Evolutionary conservation across 2,888 invertebrate species (phyloP), one percentile per base, ranked within the genome.

Genomic region (Synanthedon tipuliformis): DNA sequence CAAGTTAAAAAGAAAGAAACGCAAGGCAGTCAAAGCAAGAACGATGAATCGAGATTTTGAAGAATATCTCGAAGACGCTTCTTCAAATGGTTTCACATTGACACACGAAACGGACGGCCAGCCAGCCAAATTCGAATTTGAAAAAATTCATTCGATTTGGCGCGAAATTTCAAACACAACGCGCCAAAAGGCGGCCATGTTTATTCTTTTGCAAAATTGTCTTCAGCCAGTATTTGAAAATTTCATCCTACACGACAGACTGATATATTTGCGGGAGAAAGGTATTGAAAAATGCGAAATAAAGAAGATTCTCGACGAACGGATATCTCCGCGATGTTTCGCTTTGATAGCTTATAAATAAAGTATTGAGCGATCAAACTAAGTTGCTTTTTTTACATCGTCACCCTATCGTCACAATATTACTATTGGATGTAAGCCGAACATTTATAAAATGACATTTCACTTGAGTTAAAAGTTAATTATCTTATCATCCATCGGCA

Each of bases 301-400:
- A 60, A 88, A 88, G 61, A 90, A 89, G 72, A 87, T 92, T 55
- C 87, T 91, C 56, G 79, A 92, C 68, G 90, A 90, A 58, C 75
- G 74, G 54, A 75, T 90, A 59, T 93, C 93, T n/a, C 92, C 93
- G 0, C 84, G 92, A 63, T 92, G 92, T 72, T 82, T 89, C 61
- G 92, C 89, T 41, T 73, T 92, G 57, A 66, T 91, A 59, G 90
- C 89, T 53, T 71, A 71, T 64, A 91, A 90, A 75, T 71, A 73
- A 69, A 45, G 13, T n/a, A 45, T n/a, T 45, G 34, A 3, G 3
- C 10, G 10, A 10, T 2, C 34, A 3, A 34, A 34, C 34, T 34
- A 2, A 10, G 10, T 10, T 34, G 10, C 10, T 34, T 34, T 34
- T 34, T 34, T 34, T 34, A 5, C 23, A 3, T 3, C 18, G 18